Evolutionary conservation across 2,888 invertebrate genomes (phyloP).

Genomic region (Synanthedon myopaeformis): DNA sequence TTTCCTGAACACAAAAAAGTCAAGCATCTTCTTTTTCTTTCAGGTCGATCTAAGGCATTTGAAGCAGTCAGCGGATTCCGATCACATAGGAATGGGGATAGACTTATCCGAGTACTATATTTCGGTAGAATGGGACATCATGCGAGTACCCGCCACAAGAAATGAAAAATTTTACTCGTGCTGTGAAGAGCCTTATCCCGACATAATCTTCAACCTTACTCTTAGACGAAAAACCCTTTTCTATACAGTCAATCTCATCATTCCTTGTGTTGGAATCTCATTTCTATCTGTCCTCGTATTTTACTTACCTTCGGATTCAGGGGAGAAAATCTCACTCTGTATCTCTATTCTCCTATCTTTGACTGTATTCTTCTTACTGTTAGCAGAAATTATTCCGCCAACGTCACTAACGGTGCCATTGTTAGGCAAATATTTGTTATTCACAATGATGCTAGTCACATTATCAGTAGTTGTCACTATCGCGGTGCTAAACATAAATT

Average conservation of each 20-base stretch:
- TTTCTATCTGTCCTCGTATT: conserved; percentile 97
- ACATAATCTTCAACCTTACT: conserved; percentile 98
- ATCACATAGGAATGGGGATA: conserved; percentile 89
- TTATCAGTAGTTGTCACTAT: conserved; percentile 94
- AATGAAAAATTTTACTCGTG: conserved; percentile 96
- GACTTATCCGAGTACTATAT: conserved; percentile 95
- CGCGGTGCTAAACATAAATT: conserved; percentile 93
- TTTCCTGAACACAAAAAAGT: too few relatives aligned
- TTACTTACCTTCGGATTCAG: conserved; percentile 97
- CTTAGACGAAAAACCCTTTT: conserved; percentile 94
- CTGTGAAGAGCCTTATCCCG: conserved; percentile 96
- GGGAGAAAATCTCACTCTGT: conserved; percentile 97
- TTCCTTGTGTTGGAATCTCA: conserved; percentile 97
- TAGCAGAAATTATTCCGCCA: conserved; percentile 95
- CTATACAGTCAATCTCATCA: conserved; percentile 97
- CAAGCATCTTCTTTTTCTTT: conserved; percentile 16
- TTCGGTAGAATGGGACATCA: conserved; percentile 98
- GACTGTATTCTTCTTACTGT: conserved; percentile 92
- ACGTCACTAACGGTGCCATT: conserved; percentile 93
- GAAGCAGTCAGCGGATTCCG: conserved; percentile 87
- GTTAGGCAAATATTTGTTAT: conserved; percentile 90
- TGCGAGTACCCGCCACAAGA: conserved; percentile 90
- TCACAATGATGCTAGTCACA: conserved; percentile 95
- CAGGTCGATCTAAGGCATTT: conserved; percentile 93
- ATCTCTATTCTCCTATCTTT: conserved; percentile 93